Evolutionary conservation across 2,113 vertebrate species (phyloP).

Genomic region (Plecturocebus donacophilus): DNA sequence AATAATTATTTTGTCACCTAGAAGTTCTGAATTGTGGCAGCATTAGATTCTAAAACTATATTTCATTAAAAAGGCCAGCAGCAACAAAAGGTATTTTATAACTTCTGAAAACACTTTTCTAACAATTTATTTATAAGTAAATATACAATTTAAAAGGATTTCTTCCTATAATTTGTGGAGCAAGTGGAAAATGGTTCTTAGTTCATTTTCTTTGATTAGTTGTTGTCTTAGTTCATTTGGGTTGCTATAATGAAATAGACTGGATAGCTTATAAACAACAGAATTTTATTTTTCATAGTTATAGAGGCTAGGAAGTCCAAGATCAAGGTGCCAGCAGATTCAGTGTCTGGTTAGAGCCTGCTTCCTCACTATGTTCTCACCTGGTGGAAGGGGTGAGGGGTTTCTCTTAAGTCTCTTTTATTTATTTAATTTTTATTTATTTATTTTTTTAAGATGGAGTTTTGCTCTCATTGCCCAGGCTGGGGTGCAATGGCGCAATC

Average conservation of each 20-base stretch:
- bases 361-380: background rate
- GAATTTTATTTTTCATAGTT: background rate
- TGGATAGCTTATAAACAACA: background rate
- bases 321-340: background rate
- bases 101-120: conserved; percentile 79
- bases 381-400: background rate
- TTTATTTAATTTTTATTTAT: too few species aligned
- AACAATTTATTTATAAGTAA: conserved; percentile 78
- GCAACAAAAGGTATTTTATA: conserved; percentile 81
- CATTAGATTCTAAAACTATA: conserved; percentile 80
- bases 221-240: background rate
- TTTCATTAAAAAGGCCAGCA: conserved; percentile 84
- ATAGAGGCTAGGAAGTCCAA: background rate
- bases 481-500: too few species aligned
- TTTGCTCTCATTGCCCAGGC: too few species aligned
- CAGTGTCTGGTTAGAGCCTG: background rate
- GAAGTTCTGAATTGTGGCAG: conserved; percentile 79
- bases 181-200: conserved; percentile 27
- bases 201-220: conserved; percentile 13
- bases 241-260: background rate
- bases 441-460: too few species aligned
- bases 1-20: conserved; percentile 83
- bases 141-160: conserved; percentile 71
- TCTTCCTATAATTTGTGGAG: conserved; percentile 67
- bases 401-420: too few species aligned